phyloP scores from a whole-genome alignment of 1,140 invertebrate species.

The Caenorhabditis briggsae region DNA sequence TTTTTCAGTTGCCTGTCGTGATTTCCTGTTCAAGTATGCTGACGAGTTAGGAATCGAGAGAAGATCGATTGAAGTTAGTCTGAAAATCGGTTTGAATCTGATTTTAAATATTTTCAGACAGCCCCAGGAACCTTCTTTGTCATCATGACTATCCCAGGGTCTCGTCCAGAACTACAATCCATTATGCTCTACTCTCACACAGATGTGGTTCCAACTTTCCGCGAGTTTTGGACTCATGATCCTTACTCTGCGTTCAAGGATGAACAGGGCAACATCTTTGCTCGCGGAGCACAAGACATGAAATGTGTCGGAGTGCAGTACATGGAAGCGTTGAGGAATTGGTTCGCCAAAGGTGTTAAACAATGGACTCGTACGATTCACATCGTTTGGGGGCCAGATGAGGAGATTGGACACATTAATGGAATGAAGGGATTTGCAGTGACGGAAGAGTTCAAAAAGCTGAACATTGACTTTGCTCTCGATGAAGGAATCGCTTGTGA shows the following conservation, averaged over 20 bases:
- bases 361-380: conserved; percentile 83
- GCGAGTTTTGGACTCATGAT: conserved; percentile 86
- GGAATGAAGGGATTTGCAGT: conserved; percentile 89
- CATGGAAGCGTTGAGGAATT: conserved; percentile 84
- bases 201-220: conserved; percentile 92
- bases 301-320: conserved; percentile 88
- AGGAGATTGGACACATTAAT: conserved; percentile 88
- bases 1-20: conserved; percentile 25
- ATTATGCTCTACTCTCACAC: conserved; percentile 92
- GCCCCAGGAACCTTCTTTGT: conserved; percentile 84
- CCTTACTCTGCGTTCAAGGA: conserved; percentile 86
- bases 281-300: conserved; percentile 87
- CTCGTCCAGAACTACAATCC: conserved; percentile 83
- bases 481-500: conserved; percentile 84
- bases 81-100: conserved; percentile 80
- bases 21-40: conserved; percentile 56
- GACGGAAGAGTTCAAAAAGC: conserved; percentile 84
- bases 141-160: conserved; percentile 87
- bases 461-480: conserved; percentile 91
- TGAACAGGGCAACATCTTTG: conserved; percentile 86
- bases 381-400: conserved; percentile 89
- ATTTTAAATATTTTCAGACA: conserved; percentile 76
- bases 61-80: conserved; percentile 70
- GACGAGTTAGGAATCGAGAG: conserved; percentile 43
- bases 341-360: conserved; percentile 81